Percentiles rank a stretch among this genome's conserved stretches.
Evolutionary conservation across 2,888 invertebrate species (phyloP).

Genomic region (Ernsta delagoae): DNA sequence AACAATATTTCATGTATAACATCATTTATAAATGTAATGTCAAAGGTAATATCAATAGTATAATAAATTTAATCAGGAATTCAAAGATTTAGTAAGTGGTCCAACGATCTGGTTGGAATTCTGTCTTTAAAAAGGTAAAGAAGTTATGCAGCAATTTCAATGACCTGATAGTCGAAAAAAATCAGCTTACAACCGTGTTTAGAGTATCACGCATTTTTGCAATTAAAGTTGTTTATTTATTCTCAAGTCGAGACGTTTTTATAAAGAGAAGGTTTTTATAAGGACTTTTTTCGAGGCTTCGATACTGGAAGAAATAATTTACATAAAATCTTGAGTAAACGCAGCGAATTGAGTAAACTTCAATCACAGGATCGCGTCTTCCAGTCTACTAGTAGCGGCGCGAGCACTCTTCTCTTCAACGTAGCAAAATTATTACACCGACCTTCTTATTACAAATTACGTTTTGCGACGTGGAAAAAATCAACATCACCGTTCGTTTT

Average conservation of each 20-base stretch:
- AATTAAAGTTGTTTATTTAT: slow-evolving; percentile 30
- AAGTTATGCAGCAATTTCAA: too few species aligned
- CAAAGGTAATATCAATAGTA: too few species aligned
- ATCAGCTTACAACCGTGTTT: background rate
- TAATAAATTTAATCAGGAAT: too few species aligned
- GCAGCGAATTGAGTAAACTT: slow-evolving; percentile 70
- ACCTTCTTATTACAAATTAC: slow-evolving; percentile 41
- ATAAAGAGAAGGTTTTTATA: slow-evolving; percentile 35
- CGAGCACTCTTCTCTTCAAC: slow-evolving; percentile 37
- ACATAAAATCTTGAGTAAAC: slow-evolving; percentile 71
- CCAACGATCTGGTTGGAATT: too few species aligned
- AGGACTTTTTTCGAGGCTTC: slow-evolving; percentile 49
- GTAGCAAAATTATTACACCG: slow-evolving; percentile 39
- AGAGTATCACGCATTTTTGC: background rate
- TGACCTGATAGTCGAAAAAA: too few species aligned
- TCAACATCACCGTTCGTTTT: slow-evolving; percentile 45
- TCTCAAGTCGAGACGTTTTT: slow-evolving; percentile 16
- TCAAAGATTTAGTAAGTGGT: too few species aligned
- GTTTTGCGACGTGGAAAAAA: slow-evolving; percentile 36
- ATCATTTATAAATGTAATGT: too few species aligned
- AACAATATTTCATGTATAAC: too few species aligned
- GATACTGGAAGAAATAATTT: slow-evolving; percentile 62
- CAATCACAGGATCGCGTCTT: slow-evolving; percentile 60
- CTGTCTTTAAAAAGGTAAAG: too few species aligned
- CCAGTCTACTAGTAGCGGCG: slow-evolving; percentile 48